Conservation (phyloP, 2,797 vertebrate species). For the Loriculus beryllinus region DNA sequence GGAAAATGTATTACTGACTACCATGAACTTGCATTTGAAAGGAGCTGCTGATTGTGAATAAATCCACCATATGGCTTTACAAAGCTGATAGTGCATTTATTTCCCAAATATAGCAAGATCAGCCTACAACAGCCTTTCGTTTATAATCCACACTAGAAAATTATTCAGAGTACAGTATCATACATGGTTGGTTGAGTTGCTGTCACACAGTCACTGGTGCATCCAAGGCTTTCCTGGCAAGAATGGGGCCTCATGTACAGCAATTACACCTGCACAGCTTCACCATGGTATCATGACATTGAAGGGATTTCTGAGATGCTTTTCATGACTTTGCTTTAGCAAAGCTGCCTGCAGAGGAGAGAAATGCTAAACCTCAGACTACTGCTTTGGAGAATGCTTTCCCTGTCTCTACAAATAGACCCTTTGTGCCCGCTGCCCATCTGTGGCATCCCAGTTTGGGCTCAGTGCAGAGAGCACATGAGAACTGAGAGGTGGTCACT, state of each 20-base stretch:
- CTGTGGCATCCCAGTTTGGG: background rate
- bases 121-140: constrained; percentile 41
- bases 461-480: too few relatives aligned
- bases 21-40: constrained; percentile 51
- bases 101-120: constrained; percentile 53
- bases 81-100: constrained; percentile 52
- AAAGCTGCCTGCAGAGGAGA: background rate
- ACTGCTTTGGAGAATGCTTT: accelerated
- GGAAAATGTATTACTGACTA: constrained; percentile 55
- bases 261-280: background rate
- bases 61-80: constrained; percentile 47
- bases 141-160: constrained; percentile 47
- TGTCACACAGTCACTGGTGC: background rate
- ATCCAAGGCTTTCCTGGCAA: background rate
- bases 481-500: accelerated
- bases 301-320: background rate
- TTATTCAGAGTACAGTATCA: background rate
- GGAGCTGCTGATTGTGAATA: constrained; percentile 60
- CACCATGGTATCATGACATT: background rate
- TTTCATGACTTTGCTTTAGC: background rate
- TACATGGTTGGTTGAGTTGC: background rate
- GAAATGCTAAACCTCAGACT: background rate
- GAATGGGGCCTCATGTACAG: background rate
- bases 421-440: background rate
- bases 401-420: accelerated